Conservation (phyloP, 2,888 invertebrate genomes). For the Apocheima hispidaria region DNA sequence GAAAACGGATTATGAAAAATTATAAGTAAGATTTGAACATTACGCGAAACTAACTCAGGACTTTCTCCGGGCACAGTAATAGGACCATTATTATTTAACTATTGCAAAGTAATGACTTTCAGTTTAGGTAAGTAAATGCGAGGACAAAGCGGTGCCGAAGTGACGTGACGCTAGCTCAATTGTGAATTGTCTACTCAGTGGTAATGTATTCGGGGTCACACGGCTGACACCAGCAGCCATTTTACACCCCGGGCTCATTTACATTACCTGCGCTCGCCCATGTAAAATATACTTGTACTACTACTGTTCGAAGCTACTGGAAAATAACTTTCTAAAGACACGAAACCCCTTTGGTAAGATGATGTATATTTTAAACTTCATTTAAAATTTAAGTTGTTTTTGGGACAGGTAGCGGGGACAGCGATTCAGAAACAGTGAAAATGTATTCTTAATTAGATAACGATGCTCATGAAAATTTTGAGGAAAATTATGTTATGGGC, state of each 20-base stretch:
- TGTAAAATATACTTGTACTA: slow-evolving; percentile 45
- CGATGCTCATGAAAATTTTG: background rate
- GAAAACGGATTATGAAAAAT: background rate
- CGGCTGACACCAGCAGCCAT: slow-evolving; percentile 63
- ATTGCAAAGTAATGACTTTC: slow-evolving; percentile 19
- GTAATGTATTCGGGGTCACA: slow-evolving; percentile 81
- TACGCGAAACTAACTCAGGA: background rate
- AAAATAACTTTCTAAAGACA: slow-evolving; percentile 48
- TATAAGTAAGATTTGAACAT: background rate
- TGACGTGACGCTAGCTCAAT: slow-evolving; percentile 59
- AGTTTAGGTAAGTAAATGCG: slow-evolving; percentile 29
- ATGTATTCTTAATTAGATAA: background rate
- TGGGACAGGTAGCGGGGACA: background rate
- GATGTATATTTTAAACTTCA: slow-evolving; percentile 25
- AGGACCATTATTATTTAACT: slow-evolving; percentile 10
- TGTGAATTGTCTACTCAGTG: slow-evolving; percentile 62
- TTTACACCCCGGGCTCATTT: slow-evolving; percentile 59
- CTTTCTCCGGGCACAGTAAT: slow-evolving; percentile 6
- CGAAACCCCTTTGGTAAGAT: slow-evolving; percentile 16
- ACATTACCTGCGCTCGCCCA: slow-evolving; percentile 53
- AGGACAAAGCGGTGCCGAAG: slow-evolving; percentile 46
- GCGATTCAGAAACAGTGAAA: background rate
- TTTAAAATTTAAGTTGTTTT: slow-evolving; percentile 15
- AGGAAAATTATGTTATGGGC: no score
- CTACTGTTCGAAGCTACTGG: slow-evolving; percentile 39